Conservation (phyloP, 1,140 invertebrate genomes). For the Chironomus tepperi region DNA sequence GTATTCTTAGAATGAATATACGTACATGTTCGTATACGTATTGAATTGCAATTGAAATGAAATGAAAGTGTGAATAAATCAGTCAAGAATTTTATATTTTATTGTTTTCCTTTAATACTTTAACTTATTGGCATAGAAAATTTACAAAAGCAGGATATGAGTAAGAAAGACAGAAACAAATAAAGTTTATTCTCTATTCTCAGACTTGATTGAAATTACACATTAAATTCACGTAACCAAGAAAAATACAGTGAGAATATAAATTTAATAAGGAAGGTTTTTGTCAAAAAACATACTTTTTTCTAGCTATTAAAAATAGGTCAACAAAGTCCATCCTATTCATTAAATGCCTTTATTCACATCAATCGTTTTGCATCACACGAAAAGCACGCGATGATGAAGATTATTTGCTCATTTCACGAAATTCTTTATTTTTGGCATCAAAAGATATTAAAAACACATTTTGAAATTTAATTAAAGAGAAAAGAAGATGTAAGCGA, state of each 20-base stretch:
- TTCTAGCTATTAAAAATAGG: background rate
- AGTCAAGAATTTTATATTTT: too few species aligned
- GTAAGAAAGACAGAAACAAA: too few species aligned
- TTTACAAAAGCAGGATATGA: too few species aligned
- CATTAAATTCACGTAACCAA: background rate
- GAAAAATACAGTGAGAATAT: background rate
- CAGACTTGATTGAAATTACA: background rate
- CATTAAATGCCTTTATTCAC: background rate
- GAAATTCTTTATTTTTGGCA: background rate
- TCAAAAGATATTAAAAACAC: background rate
- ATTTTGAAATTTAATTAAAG: background rate
- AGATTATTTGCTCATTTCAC: background rate
- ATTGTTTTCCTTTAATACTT: too few species aligned
- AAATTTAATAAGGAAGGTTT: background rate
- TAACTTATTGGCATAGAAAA: too few species aligned
- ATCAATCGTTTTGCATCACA: background rate
- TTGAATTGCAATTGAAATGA: too few species aligned
- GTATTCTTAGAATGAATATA: too few species aligned
- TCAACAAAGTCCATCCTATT: constrained; percentile 1
- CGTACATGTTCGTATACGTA: too few species aligned
- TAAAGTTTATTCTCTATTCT: background rate
- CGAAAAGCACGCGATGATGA: background rate
- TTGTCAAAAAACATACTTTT: background rate
- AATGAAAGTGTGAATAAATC: too few species aligned
- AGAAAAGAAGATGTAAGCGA: too few species aligned